Evolutionary conservation across 1,140 invertebrate species (phyloP).

Genomic region (Apis florea): DNA sequence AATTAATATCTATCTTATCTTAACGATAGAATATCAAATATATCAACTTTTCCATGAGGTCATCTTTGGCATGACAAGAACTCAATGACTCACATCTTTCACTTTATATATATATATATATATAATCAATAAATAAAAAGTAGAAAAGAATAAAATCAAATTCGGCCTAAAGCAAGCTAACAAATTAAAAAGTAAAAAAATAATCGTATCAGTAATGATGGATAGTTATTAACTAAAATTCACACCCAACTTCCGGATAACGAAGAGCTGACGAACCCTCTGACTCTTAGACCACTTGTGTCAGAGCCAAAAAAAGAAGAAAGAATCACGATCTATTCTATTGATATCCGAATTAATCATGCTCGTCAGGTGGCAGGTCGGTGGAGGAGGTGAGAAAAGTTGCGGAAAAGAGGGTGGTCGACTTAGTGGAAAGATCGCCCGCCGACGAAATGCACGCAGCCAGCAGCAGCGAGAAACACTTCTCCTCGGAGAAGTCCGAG

Average conservation of each 20-base stretch:
- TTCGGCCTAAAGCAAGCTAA: too few species aligned
- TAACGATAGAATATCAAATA: too few species aligned
- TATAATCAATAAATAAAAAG: too few species aligned
- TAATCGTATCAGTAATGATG: too few species aligned
- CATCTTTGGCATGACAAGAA: too few species aligned
- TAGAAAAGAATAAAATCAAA: too few species aligned
- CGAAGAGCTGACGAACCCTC: background rate
- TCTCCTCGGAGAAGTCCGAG: slow-evolving; percentile 72
- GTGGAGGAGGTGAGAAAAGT: slow-evolving; percentile 23
- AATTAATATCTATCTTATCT: too few species aligned
- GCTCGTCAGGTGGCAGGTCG: slow-evolving; percentile 51
- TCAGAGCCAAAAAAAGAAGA: background rate
- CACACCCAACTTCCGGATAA: background rate
- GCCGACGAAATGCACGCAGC: slow-evolving; percentile 75
- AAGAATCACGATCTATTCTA: slow-evolving; percentile 67
- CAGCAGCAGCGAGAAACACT: slow-evolving; percentile 77
- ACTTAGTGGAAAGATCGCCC: slow-evolving; percentile 65
- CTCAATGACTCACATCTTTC: too few species aligned
- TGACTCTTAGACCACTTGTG: background rate
- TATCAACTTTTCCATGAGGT: too few species aligned
- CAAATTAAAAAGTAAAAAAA: too few species aligned
- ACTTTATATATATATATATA: too few species aligned
- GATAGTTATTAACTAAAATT: too few species aligned
- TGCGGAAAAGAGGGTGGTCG: slow-evolving; percentile 33
- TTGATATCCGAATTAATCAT: slow-evolving; percentile 76